Evolutionary conservation across 2,888 invertebrate genomes (phyloP).

Genomic region (Malthinus flaveolus): DNA sequence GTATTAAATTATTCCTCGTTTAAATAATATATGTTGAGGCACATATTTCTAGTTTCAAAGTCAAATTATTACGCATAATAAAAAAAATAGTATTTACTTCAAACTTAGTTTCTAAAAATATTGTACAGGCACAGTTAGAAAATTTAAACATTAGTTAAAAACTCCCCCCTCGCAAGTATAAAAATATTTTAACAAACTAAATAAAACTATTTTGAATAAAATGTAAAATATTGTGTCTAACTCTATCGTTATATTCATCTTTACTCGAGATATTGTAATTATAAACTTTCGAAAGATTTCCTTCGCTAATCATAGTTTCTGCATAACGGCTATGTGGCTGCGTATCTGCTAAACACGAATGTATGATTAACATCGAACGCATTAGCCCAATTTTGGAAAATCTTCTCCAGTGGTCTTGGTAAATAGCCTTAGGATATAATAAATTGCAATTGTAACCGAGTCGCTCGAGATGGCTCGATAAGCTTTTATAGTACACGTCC

Average conservation of each 20-base stretch:
- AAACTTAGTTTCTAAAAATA: too few species aligned
- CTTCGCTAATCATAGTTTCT: too few species aligned
- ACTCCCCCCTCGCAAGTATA: too few species aligned
- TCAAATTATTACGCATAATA: too few species aligned
- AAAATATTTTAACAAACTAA: background rate
- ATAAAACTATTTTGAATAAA: slow-evolving; percentile 14
- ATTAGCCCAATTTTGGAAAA: slow-evolving; percentile 34
- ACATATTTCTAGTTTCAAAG: too few species aligned
- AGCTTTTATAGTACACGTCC: slow-evolving; percentile 42
- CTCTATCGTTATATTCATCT: slow-evolving; percentile 11
- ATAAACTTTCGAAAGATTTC: background rate
- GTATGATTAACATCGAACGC: slow-evolving; percentile 27
- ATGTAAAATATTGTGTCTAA: slow-evolving; percentile 8
- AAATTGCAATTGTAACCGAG: slow-evolving; percentile 38
- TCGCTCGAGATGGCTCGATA: slow-evolving; percentile 35
- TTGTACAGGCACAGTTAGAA: too few species aligned
- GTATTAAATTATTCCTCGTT: too few species aligned
- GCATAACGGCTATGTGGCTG: too few species aligned
- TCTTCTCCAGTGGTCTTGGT: slow-evolving; percentile 38
- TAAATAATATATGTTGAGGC: too few species aligned
- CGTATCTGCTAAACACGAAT: slow-evolving; percentile 26
- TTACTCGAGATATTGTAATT: slow-evolving; percentile 2
- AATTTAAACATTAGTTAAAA: too few species aligned
- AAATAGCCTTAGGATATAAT: slow-evolving; percentile 41
- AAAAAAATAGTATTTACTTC: background rate